phyloP scores from a whole-genome alignment of 2,888 invertebrate genomes.

The Strigamia maritima region DNA sequence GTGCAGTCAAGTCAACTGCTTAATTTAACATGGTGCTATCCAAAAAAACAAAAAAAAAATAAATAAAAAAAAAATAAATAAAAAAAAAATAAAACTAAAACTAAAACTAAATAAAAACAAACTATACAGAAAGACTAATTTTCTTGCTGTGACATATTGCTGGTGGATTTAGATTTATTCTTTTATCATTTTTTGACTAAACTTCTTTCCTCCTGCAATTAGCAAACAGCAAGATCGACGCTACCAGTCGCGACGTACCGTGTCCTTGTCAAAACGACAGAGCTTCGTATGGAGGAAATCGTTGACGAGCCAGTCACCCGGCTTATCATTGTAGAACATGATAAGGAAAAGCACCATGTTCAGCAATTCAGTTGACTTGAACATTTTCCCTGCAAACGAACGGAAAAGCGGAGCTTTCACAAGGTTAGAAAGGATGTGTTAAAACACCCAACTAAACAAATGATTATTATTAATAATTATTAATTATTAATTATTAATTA shows the following conservation, averaged over 20 bases:
- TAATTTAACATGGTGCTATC: slow-evolving; percentile 5
- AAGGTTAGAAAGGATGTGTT: not conserved
- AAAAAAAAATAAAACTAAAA: not conserved
- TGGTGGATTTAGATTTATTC: no score
- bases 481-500: not conserved
- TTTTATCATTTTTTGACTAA: no score
- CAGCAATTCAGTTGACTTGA: slow-evolving; percentile 79
- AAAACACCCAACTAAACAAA: no score
- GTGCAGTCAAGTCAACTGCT: slow-evolving; percentile 13
- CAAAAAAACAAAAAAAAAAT: not conserved
- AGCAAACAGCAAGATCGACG: no score
- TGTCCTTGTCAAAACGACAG: slow-evolving; percentile 62
- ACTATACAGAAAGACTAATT: not conserved
- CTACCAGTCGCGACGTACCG: slow-evolving; percentile 41
- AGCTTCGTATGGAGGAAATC: slow-evolving; percentile 82
- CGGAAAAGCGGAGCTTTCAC: not conserved
- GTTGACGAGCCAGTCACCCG: slow-evolving; percentile 93
- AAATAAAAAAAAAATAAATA: not conserved
- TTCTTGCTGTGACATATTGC: not conserved
- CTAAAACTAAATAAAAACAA: not conserved
- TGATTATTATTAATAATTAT: not conserved
- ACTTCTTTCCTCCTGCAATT: not conserved
- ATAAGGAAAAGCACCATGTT: slow-evolving; percentile 87
- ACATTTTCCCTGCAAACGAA: slow-evolving; percentile 61
- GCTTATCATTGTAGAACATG: slow-evolving; percentile 92